Conservation (phyloP, 2,888 invertebrate species). For the Sarcophaga caerulescens region DNA sequence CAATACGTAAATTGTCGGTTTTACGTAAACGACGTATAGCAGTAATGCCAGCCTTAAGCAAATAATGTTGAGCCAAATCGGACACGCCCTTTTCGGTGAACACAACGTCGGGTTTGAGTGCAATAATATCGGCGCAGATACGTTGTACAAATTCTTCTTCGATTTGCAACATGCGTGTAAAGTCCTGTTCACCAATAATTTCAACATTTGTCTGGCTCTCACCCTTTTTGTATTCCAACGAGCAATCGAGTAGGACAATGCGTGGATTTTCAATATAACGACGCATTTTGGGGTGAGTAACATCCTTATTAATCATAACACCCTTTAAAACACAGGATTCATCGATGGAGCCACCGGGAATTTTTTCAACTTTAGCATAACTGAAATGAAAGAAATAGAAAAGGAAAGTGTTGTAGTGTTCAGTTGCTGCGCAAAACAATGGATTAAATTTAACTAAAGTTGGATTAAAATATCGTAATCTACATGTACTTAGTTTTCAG, state of each 20-base stretch:
- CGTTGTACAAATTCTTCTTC: conserved; percentile 97
- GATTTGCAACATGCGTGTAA: conserved; percentile 95
- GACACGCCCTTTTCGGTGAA: conserved; percentile 99
- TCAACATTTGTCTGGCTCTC: conserved; percentile 99
- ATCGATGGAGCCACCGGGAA: conserved; percentile 97
- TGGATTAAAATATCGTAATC: too few relatives aligned
- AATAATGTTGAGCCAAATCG: conserved; percentile 94
- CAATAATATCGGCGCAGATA: conserved; percentile 96
- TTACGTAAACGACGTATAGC: conserved; percentile 94
- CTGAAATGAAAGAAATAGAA: conserved; percentile 74
- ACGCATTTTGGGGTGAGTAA: conserved; percentile 98
- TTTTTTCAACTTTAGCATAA: conserved; percentile 96
- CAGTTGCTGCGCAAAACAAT: neutral
- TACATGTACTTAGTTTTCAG: too few relatives aligned
- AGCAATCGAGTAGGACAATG: conserved; percentile 96
- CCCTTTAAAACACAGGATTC: conserved; percentile 96
- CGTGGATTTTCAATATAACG: conserved; percentile 97
- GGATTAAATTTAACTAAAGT: neutral
- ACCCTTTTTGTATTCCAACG: conserved; percentile 99
- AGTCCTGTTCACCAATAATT: conserved; percentile 96
- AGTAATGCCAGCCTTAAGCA: conserved; percentile 89
- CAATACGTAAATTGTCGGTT: conserved; percentile 98
- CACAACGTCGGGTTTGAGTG: conserved; percentile 96
- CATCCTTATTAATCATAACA: conserved; percentile 99
- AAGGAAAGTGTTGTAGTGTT: neutral